phyloP scores from a whole-genome alignment of 1,140 invertebrate species.

The Bombus ignitus region DNA sequence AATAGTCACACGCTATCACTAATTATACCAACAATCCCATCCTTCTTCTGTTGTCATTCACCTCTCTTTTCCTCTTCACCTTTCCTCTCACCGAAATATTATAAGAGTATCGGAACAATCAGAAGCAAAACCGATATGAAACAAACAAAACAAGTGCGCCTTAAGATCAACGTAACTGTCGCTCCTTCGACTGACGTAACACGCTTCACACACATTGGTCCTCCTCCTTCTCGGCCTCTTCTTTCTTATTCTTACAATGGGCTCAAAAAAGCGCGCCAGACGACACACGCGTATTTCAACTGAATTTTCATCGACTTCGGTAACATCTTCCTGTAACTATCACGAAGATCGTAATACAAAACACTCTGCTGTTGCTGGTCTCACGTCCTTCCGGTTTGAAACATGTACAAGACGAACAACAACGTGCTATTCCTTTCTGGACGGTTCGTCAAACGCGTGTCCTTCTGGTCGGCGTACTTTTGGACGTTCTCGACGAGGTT shows the following conservation, averaged over 20 bases:
- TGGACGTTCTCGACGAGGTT: background rate
- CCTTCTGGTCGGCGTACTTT: constrained; percentile 19
- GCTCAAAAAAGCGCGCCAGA: constrained; percentile 9
- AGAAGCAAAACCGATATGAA: background rate
- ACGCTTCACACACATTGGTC: background rate
- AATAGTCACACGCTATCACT: constrained; percentile 25
- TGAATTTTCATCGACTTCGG: background rate
- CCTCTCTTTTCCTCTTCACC: background rate
- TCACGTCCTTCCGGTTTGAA: constrained; percentile 18
- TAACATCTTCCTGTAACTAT: background rate
- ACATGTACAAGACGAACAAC: background rate
- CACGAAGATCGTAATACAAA: background rate
- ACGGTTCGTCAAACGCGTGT: constrained; percentile 27
- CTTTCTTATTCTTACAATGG: too few species aligned
- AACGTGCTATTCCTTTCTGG: background rate
- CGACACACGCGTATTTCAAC: background rate
- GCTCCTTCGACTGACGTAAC: background rate
- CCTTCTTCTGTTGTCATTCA: background rate
- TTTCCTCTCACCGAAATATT: background rate
- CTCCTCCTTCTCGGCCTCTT: background rate
- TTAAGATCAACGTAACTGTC: background rate
- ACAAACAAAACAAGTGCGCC: background rate
- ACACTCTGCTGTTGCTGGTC: constrained; percentile 5
- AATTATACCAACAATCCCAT: background rate
- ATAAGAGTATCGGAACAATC: too few species aligned